Evolutionary conservation across 2,888 invertebrate species (phyloP), one percentile per base, ranked within the genome.

Genomic region (Drosophila mulleri): DNA sequence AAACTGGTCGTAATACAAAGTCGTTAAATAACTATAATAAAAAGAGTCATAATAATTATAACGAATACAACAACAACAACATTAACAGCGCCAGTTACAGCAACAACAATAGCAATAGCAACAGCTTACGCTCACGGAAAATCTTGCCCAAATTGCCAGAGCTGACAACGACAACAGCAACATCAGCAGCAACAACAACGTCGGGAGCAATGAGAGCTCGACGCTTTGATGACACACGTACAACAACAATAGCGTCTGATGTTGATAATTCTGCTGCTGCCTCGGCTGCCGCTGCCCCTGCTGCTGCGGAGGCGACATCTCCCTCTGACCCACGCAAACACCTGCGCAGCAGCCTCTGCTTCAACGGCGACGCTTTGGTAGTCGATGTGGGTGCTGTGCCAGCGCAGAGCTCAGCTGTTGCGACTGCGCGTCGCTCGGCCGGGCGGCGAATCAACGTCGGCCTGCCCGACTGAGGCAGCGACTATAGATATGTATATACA

Each of bases 261-360:
- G 63, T 11, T 16, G 54, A 54, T 20, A 54, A 67, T 18, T 45
- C 45, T 23, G 35, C 60, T n/a, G 53, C 64, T 29, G 57, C 44
- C 12, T 11, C 61, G 11, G 56, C 62, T 18, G 58, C 35, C n/a
- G n/a, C 61, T 16, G 58, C 62, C 20, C 48, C 53, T 32, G 23
- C 61, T 18, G 59, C 53, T 57, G 65, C 67, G 47, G 75, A 78
- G 71, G 65, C 68, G 72, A 50, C 73, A 6, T 59, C 77, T 53
- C 72, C 76, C 62, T 56, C 84, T 54, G 87, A 80, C 71, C 78
- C 88, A 48, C 90, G 88, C 61, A 89, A 91, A 56, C 92, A 92
- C 80, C 88, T 92, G 85, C 91, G 90, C 78, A 92, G 93, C 84
- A 92, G 91, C 72, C 90, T 92, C 76, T 92, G 92, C 77, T 90